phyloP scores from a whole-genome alignment of 2,113 vertebrate genomes.

The Semicossyphus pulcher region DNA sequence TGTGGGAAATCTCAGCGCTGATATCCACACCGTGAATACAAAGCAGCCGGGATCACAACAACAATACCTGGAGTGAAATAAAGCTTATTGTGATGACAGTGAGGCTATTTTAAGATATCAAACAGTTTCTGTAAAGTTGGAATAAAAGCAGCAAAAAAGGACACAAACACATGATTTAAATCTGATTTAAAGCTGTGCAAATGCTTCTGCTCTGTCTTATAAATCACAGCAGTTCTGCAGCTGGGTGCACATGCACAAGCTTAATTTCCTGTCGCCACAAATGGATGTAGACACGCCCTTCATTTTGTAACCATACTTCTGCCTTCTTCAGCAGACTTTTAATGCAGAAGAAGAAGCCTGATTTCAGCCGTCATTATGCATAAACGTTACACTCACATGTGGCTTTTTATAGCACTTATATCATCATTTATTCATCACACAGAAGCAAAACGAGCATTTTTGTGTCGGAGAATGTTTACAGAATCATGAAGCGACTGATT shows the following conservation, averaged over 20 bases:
- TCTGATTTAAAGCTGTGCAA: no score
- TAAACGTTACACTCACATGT: neutral
- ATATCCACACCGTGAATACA: slow-evolving; percentile 5
- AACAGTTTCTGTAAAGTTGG: neutral
- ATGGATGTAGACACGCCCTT: no score
- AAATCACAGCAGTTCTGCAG: no score
- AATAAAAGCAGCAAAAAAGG: neutral
- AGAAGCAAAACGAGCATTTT: neutral
- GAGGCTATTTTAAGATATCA: neutral
- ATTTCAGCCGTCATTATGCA: neutral
- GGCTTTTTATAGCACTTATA: neutral
- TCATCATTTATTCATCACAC: neutral
- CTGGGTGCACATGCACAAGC: no score
- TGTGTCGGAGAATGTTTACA: no score
- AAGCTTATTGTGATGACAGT: neutral
- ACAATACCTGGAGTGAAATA: neutral
- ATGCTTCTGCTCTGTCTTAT: no score
- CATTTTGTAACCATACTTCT: no score
- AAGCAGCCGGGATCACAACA: neutral
- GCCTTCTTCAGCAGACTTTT: neutral
- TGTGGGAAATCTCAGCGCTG: slow-evolving; percentile 24
- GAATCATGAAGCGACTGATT: no score
- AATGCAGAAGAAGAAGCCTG: neutral
- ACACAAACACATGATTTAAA: no score
- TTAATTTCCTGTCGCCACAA: no score